phyloP scores from a whole-genome alignment of 2,797 vertebrate genomes.

The Oophaga sylvatica region DNA sequence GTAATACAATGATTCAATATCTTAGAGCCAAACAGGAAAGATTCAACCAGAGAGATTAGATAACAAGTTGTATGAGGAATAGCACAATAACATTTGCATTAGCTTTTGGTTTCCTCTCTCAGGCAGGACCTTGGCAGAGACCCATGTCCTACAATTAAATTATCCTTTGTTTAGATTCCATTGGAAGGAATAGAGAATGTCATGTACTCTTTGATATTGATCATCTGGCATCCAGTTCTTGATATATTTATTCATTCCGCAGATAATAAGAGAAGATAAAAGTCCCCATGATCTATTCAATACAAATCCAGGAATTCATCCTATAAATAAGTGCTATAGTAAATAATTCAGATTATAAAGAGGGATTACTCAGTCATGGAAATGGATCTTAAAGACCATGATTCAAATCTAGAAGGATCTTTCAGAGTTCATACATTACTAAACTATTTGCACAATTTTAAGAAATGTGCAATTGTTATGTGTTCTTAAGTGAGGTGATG shows the following conservation, averaged over 20 bases:
- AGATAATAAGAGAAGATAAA: conserved; percentile 34
- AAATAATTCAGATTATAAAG: background rate
- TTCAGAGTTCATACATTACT: background rate
- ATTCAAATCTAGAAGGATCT: background rate
- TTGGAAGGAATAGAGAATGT: conserved; percentile 1
- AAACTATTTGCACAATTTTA: background rate
- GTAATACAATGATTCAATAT: background rate
- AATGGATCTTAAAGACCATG: background rate
- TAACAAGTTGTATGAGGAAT: background rate
- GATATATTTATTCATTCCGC: conserved; percentile 2
- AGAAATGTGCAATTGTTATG: background rate
- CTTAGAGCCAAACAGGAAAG: background rate
- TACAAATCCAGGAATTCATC: background rate
- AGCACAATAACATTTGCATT: background rate
- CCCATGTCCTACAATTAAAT: conserved; percentile 14
- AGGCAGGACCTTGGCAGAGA: background rate
- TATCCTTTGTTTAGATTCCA: conserved; percentile 40
- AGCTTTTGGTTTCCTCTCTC: background rate
- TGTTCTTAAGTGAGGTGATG: no score
- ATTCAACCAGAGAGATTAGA: background rate
- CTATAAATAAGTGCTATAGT: conserved; percentile 23
- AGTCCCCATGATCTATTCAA: background rate
- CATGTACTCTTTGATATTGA: conserved; percentile 29
- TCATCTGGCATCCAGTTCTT: conserved; percentile 35
- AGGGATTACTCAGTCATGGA: background rate